phyloP scores from a whole-genome alignment of 2,888 invertebrate species.

The Leptopilina myrica region DNA sequence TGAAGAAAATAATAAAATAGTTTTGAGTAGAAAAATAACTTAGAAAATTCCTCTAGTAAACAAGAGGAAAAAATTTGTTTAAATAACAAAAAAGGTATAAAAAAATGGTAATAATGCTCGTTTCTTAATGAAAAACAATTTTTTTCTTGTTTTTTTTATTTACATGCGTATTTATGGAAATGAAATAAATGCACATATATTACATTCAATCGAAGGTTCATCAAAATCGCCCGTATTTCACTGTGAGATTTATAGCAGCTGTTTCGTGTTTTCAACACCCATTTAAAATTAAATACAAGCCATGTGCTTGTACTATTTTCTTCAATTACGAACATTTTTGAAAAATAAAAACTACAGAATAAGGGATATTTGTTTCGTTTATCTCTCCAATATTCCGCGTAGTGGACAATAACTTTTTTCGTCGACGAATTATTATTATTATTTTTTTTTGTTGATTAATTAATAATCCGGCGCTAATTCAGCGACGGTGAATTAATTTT shows the following conservation, averaged over 20 bases:
- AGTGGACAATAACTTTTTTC: too few species aligned
- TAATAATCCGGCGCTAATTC: too few species aligned
- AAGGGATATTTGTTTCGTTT: background rate
- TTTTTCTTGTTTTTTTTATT: background rate
- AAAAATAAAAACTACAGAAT: background rate
- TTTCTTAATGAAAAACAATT: background rate
- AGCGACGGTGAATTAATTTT: background rate
- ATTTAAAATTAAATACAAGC: conserved; percentile 29
- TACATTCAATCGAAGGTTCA: conserved; percentile 27
- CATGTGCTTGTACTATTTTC: background rate
- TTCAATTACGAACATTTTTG: background rate
- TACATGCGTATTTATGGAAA: too few species aligned
- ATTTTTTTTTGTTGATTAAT: too few species aligned
- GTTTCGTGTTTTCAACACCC: conserved; percentile 29
- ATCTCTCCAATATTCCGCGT: background rate
- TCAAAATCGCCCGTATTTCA: conserved; percentile 35
- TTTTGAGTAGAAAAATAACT: too few species aligned
- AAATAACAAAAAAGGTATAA: too few species aligned
- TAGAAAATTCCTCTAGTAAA: too few species aligned
- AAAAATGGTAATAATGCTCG: too few species aligned
- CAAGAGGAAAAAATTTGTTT: too few species aligned
- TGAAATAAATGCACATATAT: conserved; percentile 14
- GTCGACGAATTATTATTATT: too few species aligned
- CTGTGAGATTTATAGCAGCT: conserved; percentile 40
- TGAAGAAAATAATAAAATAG: too few species aligned